Conservation (phyloP, 2,797 vertebrate species). For the Toxotes lorentzi region DNA sequence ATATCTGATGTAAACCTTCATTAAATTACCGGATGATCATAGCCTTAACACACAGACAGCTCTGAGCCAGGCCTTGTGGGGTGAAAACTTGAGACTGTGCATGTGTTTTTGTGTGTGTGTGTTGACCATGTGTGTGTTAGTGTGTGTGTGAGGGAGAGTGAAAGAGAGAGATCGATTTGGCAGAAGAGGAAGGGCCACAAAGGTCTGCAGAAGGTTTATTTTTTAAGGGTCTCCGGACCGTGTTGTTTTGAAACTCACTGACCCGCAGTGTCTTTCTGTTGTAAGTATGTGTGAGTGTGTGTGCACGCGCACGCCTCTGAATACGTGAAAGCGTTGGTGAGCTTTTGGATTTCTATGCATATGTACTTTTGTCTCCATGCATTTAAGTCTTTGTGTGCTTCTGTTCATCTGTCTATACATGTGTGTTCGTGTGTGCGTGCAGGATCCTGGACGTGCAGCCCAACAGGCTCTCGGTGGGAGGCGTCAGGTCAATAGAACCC, state of each 20-base stretch:
- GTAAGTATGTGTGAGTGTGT: conserved; percentile 18
- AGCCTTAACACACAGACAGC: conserved; percentile 19
- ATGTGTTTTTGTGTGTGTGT: conserved; percentile 34
- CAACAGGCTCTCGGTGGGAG: conserved; percentile 94
- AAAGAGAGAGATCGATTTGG: conserved; percentile 47
- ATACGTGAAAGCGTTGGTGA: conserved; percentile 38
- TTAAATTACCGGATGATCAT: conserved; percentile 38
- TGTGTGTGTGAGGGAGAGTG: conserved; percentile 2
- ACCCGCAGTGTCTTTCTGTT: conserved; percentile 51
- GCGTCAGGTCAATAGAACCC: conserved; percentile 92
- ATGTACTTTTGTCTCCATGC: conserved; percentile 19
- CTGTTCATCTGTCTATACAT: conserved; percentile 8
- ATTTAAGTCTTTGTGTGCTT: conserved; percentile 28
- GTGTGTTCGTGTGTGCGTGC: conserved; percentile 39
- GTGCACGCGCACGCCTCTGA: background rate
- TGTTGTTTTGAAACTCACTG: conserved; percentile 63
- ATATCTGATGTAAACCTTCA: conserved; percentile 51
- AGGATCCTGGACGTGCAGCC: conserved; percentile 98
- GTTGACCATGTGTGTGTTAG: conserved; percentile 5
- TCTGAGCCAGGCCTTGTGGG: conserved; percentile 49
- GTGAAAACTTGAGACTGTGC: conserved; percentile 23
- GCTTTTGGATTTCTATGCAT: conserved; percentile 21
- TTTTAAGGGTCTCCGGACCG: conserved; percentile 40
- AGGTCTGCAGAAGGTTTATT: conserved; percentile 65
- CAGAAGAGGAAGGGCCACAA: conserved; percentile 49